phyloP scores from a whole-genome alignment of 2,113 vertebrate species.

The Gadus macrocephalus region DNA sequence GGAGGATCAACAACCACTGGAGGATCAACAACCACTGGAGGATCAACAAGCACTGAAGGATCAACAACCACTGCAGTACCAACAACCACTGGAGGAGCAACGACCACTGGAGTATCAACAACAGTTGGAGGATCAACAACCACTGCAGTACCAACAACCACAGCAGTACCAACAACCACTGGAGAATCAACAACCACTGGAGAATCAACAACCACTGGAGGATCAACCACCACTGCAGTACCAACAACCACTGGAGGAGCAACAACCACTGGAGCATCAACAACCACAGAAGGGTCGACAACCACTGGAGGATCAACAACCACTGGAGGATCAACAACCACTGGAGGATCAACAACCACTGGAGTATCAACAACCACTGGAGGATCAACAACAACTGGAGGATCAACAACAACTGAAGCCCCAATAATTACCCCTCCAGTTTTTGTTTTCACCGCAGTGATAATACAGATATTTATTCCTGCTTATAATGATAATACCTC shows the following conservation, averaged over 20 bases:
- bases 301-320: too few relatives aligned
- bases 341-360: too few relatives aligned
- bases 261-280: too few relatives aligned
- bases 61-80: background rate
- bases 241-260: too few relatives aligned
- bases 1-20: background rate
- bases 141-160: background rate
- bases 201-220: too few relatives aligned
- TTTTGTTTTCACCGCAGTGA: background rate
- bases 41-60: background rate
- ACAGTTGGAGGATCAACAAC: background rate
- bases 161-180: background rate
- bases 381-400: background rate
- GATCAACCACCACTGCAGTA: too few relatives aligned
- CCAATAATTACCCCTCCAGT: background rate
- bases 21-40: rapidly evolving
- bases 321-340: too few relatives aligned
- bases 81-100: background rate
- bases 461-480: background rate
- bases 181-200: rapidly evolving
- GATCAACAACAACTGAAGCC: background rate
- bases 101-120: background rate
- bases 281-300: too few relatives aligned
- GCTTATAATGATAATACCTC: background rate
- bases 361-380: rapidly evolving